A percentile compares a stretch with the other conserved stretches of the same genome.
Evolutionary conservation across 2,113 vertebrate species (phyloP).

Genomic region (Dermatemys mawii): DNA sequence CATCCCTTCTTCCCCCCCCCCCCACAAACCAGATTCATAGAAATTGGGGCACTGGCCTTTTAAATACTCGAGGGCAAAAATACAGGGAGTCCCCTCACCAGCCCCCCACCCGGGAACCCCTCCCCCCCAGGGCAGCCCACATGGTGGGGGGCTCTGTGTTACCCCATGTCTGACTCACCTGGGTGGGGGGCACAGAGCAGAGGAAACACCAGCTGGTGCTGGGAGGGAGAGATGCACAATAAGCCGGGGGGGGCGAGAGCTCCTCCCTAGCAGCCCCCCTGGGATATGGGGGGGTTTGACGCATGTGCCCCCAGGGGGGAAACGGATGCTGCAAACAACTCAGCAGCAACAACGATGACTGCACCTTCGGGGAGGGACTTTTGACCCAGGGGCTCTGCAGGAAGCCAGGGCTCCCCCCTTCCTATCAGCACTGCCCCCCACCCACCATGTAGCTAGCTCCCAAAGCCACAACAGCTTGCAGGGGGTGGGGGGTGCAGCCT

Average conservation of each 20-base stretch:
- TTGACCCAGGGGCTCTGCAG: no score
- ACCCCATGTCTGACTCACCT: not conserved
- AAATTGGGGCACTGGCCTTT: not conserved
- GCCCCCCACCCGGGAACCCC: no score
- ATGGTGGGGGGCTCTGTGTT: not conserved
- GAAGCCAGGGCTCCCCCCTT: no score
- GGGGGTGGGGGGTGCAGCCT: no score
- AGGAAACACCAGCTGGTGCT: no score
- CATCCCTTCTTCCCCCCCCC: not conserved
- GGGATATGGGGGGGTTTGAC: not conserved
- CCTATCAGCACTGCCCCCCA: no score
- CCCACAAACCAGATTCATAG: not conserved
- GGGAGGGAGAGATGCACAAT: not conserved
- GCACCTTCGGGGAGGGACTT: not conserved
- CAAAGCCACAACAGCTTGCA: no score
- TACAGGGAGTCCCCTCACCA: not conserved
- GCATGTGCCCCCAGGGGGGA: not conserved
- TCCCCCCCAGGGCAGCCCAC: not conserved
- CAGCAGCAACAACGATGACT: not conserved
- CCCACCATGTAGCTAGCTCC: no score
- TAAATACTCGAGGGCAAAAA: not conserved
- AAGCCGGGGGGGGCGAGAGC: not conserved
- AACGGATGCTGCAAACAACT: not conserved
- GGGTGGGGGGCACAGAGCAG: not conserved
- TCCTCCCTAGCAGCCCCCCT: not conserved